phyloP scores from a whole-genome alignment of 2,888 invertebrate genomes.

The Pollenia griseotomentosa region DNA sequence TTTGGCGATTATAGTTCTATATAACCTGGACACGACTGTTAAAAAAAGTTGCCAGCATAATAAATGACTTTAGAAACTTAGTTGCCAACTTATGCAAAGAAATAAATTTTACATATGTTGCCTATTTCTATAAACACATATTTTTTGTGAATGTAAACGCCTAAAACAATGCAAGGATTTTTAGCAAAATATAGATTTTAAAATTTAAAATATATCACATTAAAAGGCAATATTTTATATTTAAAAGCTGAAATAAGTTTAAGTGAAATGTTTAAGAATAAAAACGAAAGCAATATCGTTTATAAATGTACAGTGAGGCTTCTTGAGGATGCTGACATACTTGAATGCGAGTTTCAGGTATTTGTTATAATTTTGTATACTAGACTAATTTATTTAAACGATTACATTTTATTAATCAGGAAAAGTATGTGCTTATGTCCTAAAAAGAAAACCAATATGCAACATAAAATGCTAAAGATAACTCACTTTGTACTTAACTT shows the following conservation, averaged over 20 bases:
- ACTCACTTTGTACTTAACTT: no score
- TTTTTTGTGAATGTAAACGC: slow-evolving; percentile 40
- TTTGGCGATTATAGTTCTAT: no score
- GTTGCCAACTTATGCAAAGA: not conserved
- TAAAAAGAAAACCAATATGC: no score
- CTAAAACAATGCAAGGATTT: slow-evolving; percentile 59
- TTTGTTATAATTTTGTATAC: slow-evolving; percentile 63
- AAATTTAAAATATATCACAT: not conserved
- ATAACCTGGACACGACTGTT: no score
- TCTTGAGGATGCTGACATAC: slow-evolving; percentile 94
- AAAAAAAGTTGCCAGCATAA: no score
- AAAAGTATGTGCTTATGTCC: not conserved
- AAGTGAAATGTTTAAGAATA: slow-evolving; percentile 83
- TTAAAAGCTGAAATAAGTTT: slow-evolving; percentile 8
- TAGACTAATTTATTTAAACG: not conserved
- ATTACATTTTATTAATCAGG: not conserved
- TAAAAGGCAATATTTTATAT: slow-evolving; percentile 6
- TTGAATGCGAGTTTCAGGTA: slow-evolving; percentile 97
- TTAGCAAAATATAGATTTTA: slow-evolving; percentile 23
- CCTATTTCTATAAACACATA: not conserved
- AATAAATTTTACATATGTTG: not conserved
- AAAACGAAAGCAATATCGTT: slow-evolving; percentile 91
- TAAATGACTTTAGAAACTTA: no score
- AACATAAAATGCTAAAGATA: no score
- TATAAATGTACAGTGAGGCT: slow-evolving; percentile 95